Base-by-base conservation (phyloP, 2,113 vertebrate genomes). In the Polyodon spathula region DNA sequence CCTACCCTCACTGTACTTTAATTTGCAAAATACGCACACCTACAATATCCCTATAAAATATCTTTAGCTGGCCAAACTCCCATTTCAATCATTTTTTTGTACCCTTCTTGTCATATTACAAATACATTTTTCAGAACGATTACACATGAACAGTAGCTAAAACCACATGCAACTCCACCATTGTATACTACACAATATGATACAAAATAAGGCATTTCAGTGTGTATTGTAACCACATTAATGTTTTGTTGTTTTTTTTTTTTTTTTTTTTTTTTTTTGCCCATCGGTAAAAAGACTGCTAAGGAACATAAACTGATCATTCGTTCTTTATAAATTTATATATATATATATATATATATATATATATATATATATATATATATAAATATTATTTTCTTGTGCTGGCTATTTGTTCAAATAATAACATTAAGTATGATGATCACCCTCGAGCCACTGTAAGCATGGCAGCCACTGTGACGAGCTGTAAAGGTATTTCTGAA, bases 161-260 rank as follows among this genome's bases (percentile, higher is more conserved):
- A 94, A 91, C 79, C 64, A 87, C 89, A 88, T 89, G 89, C 88
- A 89, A 90, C 90, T 88, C 88, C 90, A 92, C 84, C 86, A 97
- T 88, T 92, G 91, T 85, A 86, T 91, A 94, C 86, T 82, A 93
- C 90, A 93, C 86, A 92, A 83, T 94, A 92, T 93, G 89, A 92
- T 96, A 97, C 92, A 98, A 97, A 96, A 96, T 98, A 98, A 98
- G 96, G 96, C 95, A 98, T 98, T 95, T 97, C 92, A 90, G 93
- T 97, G 93, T 92, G 87, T 96, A 93, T 92, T 80, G 80, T 77
- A 93, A 93, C 86, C 92, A 94, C 89, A 86, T 92, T 89, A 87
- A 87, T 87, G 81, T 88, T 86, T 81, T 85, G 89, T 94, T 86
- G 65, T 60, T 69, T 79, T 70, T 66, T 27, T 27, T 27, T 27